phyloP scores from a whole-genome alignment of 2,888 invertebrate species.

The Drosophila meridionalis region DNA sequence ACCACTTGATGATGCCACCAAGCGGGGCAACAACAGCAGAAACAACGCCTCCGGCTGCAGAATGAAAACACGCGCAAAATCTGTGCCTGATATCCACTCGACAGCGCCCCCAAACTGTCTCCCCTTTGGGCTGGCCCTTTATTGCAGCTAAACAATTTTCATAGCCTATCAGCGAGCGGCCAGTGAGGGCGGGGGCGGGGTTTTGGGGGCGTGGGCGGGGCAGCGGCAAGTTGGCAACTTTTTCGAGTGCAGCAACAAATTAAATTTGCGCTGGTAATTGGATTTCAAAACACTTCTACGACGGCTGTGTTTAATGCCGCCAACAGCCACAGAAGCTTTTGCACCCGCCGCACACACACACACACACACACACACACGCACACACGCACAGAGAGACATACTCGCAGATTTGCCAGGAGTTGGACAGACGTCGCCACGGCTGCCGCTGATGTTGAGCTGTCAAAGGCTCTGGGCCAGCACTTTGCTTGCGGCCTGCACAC shows the following conservation, averaged over 20 bases:
- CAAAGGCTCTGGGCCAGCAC: conserved; percentile 61
- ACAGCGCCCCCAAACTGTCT: conserved; percentile 19
- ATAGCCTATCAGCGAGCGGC: conserved; percentile 68
- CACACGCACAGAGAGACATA: conserved; percentile 32
- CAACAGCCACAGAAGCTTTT: conserved; percentile 71
- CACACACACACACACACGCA: conserved; percentile 11
- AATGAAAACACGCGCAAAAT: conserved; percentile 57
- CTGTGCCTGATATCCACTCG: conserved; percentile 63
- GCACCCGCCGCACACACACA: conserved; percentile 23
- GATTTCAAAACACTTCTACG: conserved; percentile 79
- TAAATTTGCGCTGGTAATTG: conserved; percentile 80
- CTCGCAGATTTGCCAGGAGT: conserved; percentile 54
- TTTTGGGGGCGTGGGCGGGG: neutral
- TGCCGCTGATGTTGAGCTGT: conserved; percentile 60
- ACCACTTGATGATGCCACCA: conserved; percentile 75
- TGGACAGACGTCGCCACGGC: conserved; percentile 52
- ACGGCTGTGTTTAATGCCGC: conserved; percentile 78
- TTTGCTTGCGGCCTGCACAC: conserved; percentile 54
- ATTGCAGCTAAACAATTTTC: conserved; percentile 81
- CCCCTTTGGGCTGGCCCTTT: conserved; percentile 51
- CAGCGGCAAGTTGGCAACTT: conserved; percentile 72
- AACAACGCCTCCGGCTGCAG: conserved; percentile 47
- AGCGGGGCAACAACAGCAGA: conserved; percentile 33
- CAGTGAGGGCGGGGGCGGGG: neutral
- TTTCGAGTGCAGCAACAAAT: conserved; percentile 81